Evolutionary conservation across 2,888 invertebrate genomes (phyloP), one percentile per base, ranked within the genome.

Genomic region (Parelbella ahira): DNA sequence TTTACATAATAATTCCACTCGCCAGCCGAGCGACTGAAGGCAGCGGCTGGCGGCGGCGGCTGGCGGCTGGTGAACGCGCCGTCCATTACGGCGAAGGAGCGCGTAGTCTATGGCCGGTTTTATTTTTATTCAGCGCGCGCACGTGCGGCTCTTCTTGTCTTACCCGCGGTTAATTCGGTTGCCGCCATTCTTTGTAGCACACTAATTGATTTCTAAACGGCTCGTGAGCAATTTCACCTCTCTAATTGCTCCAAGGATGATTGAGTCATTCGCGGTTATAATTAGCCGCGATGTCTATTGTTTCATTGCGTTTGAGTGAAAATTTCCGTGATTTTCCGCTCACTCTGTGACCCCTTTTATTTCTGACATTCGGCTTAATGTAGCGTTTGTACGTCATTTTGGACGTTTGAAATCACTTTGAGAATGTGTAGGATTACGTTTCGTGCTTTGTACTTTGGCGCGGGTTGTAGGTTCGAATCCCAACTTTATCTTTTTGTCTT

Each of bases 161-260:
- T 56, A 47, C 48, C 50, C 49, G 60, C 51, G 63, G 69, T 68
- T 74, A 74, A 76, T 65, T 74, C 65, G 55, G 73, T 70, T 63
- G 33, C 34, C 58, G 68, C 51, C 51, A 50, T 43, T 51, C 71
- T 76, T 70, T 74, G 75, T 69, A 69, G 63, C 62, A 56, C 53
- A 61, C 73, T 82, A 81, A 83, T 82, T 81, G 80, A 81, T 72
- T 76, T 63, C 72, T 72, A 72, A 78, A 74, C 73, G 62, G 65
- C 63, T 59, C 60, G 62, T 61, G 67, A 68, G 66, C 65, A 62
- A 54, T 54, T 54, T 53, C 66, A 51, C 51, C 44, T 51, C 39
- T 49, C 47, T 52, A 45, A 55, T 55, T 51, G 55, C 52, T 45
- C 37, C 36, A 37, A 61, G 65, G 65, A 62, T 58, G 60, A 62